Evolutionary conservation across 2,888 invertebrate species (phyloP), one percentile per base, ranked within the genome.

Genomic region (Polyommatus icarus): DNA sequence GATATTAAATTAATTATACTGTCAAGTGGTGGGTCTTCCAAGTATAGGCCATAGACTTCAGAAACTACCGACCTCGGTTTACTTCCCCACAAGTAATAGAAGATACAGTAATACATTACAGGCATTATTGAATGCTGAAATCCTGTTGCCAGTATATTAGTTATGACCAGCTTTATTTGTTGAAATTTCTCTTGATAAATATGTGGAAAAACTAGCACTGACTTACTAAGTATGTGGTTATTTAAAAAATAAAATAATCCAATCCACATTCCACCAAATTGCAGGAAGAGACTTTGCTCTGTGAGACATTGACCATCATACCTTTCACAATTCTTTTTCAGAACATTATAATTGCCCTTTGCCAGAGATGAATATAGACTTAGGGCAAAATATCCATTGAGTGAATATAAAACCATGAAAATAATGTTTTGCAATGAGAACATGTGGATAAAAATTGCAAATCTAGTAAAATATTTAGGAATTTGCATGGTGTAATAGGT

Each of bases 331-430:
- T 87, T 87, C 79, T 90, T 93, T 76, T 91, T 93, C 29, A 96
- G 84, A 67, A 91, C 92, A 85, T 93, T 93, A 82, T 95, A 96
- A 81, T 94, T 94, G 12, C 94, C 95, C 80, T 95, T 95, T 8
- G 96, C 94, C 78, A 96, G 90, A 0, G 96, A 95, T 24, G 97
- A 94, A 88, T 97, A 96, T 7, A 97, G 86, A 93, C 96, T 96
- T 81, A 96, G 95, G 0, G 96, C 95, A 75, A 96, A 92, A 76
- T 95, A 95, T 12, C 97, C 97, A 82, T 96, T 95, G 0, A 95
- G 81, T 7, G 96, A 88, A 87, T 97, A 96, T 2, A 97, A 85
- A 24, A 91, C 76, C 46, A 95, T 90, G 61, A 96, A 90, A 50
- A 95, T 84, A 1, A 95, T 82, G 80, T 96, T 95, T 83, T 96